phyloP scores from a whole-genome alignment of 2,797 vertebrate genomes.

The Diceros bicornis region DNA sequence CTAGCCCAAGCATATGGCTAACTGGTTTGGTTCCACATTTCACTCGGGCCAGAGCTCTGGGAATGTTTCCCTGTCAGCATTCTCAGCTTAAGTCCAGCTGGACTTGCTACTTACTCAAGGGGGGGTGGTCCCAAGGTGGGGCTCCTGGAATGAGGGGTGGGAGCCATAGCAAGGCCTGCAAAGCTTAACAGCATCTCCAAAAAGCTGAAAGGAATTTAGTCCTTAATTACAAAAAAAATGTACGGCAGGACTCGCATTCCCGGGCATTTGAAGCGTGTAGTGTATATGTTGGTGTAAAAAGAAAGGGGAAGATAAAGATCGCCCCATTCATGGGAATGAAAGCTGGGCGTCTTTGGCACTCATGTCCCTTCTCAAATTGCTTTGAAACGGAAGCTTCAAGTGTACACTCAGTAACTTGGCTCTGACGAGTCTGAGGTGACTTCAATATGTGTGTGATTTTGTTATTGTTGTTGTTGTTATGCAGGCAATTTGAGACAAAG shows the following conservation, averaged over 20 bases:
- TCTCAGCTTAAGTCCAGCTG: background rate
- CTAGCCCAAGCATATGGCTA: background rate
- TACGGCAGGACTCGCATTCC: background rate
- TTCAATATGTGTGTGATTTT: slow-evolving; percentile 33
- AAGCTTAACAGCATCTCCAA: background rate
- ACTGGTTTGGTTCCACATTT: background rate
- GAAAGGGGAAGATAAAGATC: background rate
- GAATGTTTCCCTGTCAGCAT: background rate
- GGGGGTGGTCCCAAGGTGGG: background rate
- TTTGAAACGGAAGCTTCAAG: background rate
- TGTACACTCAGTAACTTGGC: background rate
- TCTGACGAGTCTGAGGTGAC: background rate
- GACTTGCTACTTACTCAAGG: background rate
- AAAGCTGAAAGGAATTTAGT: slow-evolving; percentile 24
- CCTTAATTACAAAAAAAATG: background rate
- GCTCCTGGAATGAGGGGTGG: slow-evolving; percentile 33
- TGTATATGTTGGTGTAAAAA: background rate
- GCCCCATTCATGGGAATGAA: background rate
- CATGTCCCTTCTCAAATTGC: background rate
- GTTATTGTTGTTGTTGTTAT: slow-evolving; percentile 29
- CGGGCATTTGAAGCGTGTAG: background rate
- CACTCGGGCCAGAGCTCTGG: background rate
- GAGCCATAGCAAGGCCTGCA: background rate
- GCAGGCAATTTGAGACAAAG: slow-evolving; percentile 92
- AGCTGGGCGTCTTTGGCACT: background rate